A percentile compares a stretch with the other conserved stretches of the same genome.
Conservation (phyloP, 2,888 invertebrate species). For the Caenorhabditis sulstoni region DNA sequence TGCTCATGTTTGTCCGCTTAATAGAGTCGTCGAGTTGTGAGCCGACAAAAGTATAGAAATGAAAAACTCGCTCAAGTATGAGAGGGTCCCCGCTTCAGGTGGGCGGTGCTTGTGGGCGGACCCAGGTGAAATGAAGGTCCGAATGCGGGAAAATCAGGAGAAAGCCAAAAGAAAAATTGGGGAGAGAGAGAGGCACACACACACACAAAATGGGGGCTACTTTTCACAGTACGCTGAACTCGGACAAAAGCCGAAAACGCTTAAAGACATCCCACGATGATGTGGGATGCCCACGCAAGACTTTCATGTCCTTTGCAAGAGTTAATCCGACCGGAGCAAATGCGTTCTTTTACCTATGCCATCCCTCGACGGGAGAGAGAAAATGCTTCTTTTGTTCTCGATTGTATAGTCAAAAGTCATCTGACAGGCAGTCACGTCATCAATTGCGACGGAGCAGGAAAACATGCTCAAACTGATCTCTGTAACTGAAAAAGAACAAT, state of each 20-base stretch:
- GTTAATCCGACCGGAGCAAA: conserved; percentile 56
- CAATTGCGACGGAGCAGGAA: too few relatives aligned
- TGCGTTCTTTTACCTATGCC: conserved; percentile 33
- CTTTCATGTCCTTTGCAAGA: conserved; percentile 45
- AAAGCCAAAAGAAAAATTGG: background rate
- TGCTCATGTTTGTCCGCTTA: conserved; percentile 41
- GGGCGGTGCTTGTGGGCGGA: conserved; percentile 26
- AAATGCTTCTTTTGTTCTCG: conserved; percentile 23
- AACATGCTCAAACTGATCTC: background rate
- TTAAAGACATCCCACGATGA: conserved; percentile 32
- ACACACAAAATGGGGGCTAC: too few relatives aligned
- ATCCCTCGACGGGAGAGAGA: background rate
- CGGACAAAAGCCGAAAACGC: conserved; percentile 38
- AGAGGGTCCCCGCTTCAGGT: conserved; percentile 22
- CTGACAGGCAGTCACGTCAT: conserved; percentile 24
- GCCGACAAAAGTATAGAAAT: conserved; percentile 45
- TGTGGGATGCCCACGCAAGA: conserved; percentile 51
- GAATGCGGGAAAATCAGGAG: conserved; percentile 29
- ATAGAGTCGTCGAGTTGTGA: conserved; percentile 12
- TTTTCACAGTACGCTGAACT: conserved; percentile 55
- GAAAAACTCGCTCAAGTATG: conserved; percentile 27
- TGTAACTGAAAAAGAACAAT: background rate
- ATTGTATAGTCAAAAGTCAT: conserved; percentile 17
- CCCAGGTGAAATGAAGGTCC: conserved; percentile 29
- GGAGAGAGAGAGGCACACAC: conserved; percentile 14